A percentile compares a stretch with the other conserved stretches of the same genome.
Evolutionary conservation across 2,113 vertebrate genomes (phyloP).

Genomic region (Martes martes): DNA sequence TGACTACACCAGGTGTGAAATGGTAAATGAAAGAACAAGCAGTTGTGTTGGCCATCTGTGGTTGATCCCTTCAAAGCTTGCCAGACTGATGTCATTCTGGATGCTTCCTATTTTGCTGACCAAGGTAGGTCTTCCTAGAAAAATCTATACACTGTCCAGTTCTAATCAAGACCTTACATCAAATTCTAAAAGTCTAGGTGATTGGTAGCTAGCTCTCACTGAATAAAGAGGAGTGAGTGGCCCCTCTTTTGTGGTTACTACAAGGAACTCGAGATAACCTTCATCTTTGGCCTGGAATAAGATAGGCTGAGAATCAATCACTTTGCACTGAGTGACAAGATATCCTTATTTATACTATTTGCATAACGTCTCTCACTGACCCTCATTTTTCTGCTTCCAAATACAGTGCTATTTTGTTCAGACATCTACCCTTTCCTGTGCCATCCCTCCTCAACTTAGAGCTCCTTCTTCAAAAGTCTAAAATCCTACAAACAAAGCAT

Average conservation of each 20-base stretch:
- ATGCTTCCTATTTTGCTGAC: conserved; percentile 15
- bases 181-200: background rate
- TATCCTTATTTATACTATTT: background rate
- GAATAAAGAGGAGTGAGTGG: background rate
- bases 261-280: background rate
- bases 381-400: conserved; percentile 29
- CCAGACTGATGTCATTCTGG: background rate
- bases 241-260: background rate
- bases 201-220: background rate
- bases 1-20: conserved; percentile 33
- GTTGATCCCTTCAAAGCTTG: background rate
- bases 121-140: background rate
- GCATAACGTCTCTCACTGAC: background rate
- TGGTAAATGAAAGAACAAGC: background rate
- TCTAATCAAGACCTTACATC: background rate
- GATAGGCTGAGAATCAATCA: background rate
- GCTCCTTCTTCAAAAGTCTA: conserved; percentile 26
- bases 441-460: background rate
- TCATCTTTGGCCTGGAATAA: background rate
- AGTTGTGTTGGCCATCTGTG: background rate
- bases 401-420: background rate
- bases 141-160: background rate
- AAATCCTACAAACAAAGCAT: conserved; percentile 3
- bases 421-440: background rate
- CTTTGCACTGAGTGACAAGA: background rate